Base-by-base conservation (phyloP, 2,888 invertebrate species). In the Autographa gamma region DNA sequence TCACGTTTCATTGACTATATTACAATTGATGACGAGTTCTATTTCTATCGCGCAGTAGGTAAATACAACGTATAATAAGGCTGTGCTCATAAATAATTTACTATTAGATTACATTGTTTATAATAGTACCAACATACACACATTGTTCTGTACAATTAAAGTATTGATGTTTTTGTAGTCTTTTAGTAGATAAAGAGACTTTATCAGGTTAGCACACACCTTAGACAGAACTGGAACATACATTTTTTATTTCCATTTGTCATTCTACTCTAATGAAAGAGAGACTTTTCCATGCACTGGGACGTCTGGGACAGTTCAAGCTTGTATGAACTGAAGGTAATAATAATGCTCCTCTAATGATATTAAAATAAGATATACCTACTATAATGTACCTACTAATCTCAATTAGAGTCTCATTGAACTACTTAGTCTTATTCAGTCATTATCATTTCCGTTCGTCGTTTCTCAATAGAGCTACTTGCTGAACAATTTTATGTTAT, bases 11-110 rank as follows among this genome's bases (percentile, higher is more conserved):
- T 48, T 48, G 48, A 48, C n/a, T 48, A n/a, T 48, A 48, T 48
- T 48, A 48, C 48, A 48, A 48, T 48, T 48, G n/a, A 48, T n/a
- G 48, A 48, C 48, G 48, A 48, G 48, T 48, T 48, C 48, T 48
- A 48, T 48, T 48, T 48, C 48, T 2, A 48, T 48, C 48, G 14
- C 48, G n/a, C 48, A 48, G n/a, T 48, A 48, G 5, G 48, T 48
- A 48, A 48, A 48, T 48, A n/a, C 9, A 38, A 38, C n/a, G n/a
- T n/a, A 6, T 16, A n/a, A 48, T 48, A 48, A 48, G 48, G 48
- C 43, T 43, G 43, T 43, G 43, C 2, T 43, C n/a, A n/a, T 48
- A n/a, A 1, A 5, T n/a, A 48, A n/a, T 48, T n/a, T 2, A 7
- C 0, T 5, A n/a, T 48, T n/a, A 8, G 8, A n/a, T 48, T n/a